These are phyloP conservation scores for Phoebastria nigripes DNA, from an alignment of 2,797 vertebrate species.

Conservation along the genomic window DNA sequence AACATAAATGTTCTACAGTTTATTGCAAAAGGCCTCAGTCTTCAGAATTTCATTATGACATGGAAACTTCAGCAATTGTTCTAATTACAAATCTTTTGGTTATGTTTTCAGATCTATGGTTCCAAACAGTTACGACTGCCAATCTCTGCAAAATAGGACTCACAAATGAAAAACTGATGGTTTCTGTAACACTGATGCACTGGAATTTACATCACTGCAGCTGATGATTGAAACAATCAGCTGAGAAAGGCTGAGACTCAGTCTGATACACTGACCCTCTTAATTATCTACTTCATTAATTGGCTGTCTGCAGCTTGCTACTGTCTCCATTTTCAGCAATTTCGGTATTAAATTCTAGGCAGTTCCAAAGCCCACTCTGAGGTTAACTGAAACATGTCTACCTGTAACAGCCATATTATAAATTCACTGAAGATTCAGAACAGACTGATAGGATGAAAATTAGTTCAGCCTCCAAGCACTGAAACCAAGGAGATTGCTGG, in stretches of 20 bases:
- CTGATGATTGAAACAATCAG: not conserved
- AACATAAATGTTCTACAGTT: not conserved
- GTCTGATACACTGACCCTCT: not conserved
- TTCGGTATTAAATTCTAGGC: not conserved
- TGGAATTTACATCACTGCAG: not conserved
- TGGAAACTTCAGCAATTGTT: not conserved
- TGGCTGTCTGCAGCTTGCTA: not conserved
- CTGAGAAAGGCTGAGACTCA: not conserved
- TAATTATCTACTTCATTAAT: not conserved
- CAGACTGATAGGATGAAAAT: not conserved
- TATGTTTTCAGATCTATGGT: not conserved
- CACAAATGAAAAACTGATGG: not conserved
- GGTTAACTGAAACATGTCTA: not conserved
- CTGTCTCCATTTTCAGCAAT: not conserved
- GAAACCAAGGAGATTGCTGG: not conserved
- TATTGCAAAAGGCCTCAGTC: not conserved
- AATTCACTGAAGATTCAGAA: not conserved
- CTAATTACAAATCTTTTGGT: not conserved
- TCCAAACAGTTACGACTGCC: not conserved
- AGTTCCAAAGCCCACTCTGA: not conserved
- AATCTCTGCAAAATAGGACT: not conserved
- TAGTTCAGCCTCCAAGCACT: not conserved
- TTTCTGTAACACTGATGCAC: not conserved
- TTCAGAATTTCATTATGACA: not conserved
- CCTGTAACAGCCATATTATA: not conserved